Evolutionary conservation across 2,113 vertebrate species (phyloP).

Genomic region (Lagopus leucura): DNA sequence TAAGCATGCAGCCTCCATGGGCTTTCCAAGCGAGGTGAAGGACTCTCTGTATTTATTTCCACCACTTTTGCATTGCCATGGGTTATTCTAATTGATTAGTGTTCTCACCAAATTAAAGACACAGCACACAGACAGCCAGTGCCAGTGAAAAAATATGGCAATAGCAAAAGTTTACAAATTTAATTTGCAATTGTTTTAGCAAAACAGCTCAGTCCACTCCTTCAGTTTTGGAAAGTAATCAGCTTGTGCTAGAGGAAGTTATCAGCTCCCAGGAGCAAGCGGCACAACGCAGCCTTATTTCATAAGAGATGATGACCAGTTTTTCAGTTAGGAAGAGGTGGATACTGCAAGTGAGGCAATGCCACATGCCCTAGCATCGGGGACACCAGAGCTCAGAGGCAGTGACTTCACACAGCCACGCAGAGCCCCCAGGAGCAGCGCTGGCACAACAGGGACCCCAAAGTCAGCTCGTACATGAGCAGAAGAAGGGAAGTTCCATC

Average conservation of each 20-base stretch:
- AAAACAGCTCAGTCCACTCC: slow-evolving; percentile 79
- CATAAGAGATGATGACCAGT: slow-evolving; percentile 45
- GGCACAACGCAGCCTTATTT: not conserved
- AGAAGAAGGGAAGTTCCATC: not conserved
- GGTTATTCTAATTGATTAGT: slow-evolving; percentile 62
- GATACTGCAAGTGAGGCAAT: slow-evolving; percentile 27
- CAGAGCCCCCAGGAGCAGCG: not conserved
- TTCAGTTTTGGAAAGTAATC: slow-evolving; percentile 75
- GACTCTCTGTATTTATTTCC: not conserved
- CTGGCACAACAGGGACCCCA: not conserved
- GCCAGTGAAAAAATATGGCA: slow-evolving; percentile 75
- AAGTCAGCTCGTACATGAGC: not conserved
- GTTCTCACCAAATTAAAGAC: slow-evolving; percentile 52
- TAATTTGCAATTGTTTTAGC: slow-evolving; percentile 75
- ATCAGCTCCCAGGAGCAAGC: slow-evolving; percentile 32
- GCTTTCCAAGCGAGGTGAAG: not conserved
- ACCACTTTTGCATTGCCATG: not conserved
- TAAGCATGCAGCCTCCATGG: not conserved
- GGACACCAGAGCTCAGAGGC: not conserved
- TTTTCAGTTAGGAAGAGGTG: slow-evolving; percentile 57
- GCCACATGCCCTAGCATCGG: not conserved
- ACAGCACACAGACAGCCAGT: slow-evolving; percentile 16
- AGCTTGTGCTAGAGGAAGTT: slow-evolving; percentile 69
- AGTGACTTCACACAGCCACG: not conserved
- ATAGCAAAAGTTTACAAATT: slow-evolving; percentile 72